Evolutionary conservation across 2,888 invertebrate genomes (phyloP), one percentile per base, ranked within the genome.

Genomic region (Heliconius charithonia): DNA sequence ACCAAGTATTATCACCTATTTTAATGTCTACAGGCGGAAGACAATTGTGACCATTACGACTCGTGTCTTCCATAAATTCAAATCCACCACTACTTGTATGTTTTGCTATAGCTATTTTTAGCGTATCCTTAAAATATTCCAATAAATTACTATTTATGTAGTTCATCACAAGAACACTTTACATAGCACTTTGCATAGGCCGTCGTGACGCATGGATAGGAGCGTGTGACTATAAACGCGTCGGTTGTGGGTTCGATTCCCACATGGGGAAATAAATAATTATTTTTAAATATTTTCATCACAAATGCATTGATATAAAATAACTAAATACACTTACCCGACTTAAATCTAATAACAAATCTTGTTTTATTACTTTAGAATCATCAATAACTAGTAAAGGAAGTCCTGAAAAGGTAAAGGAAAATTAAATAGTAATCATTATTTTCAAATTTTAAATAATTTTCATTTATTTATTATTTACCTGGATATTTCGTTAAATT

Each of bases 1-100:
- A 93, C 93, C 83, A 81, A 29, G 85, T 81, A 81, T 92, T 87
- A n/a, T 83, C 83, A 2, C 92, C 93, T 29, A 94, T 87, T 79
- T 71, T 87, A 77, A 93, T 86, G 65, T 84, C 76, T 1, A 90
- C 45, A 0, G 93, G 83, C 29, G 82, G 78, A 27, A 82, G 72
- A 79, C 79, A 81, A 22, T 67, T 45, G 67, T 74, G 45, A 29
- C 45, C 32, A 3, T 27, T 27, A 19, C 84, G 81, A 29, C 81
- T 81, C 10, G 79, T 22, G 16, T 87, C 82, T 67, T 85, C 81
- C 7, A 87, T 63, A 22, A 92, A 82, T 70, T 83, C 83, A 4
- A 91, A 63, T 22, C 89, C 87, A n/a, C 92, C 93, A 6, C 80
- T 78, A 1, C 82, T 79, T 0, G 88, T 88, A 76, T 89, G 88